Conservation (phyloP, 2,113 vertebrate species). For the Paracanthobrama guichenoti region DNA sequence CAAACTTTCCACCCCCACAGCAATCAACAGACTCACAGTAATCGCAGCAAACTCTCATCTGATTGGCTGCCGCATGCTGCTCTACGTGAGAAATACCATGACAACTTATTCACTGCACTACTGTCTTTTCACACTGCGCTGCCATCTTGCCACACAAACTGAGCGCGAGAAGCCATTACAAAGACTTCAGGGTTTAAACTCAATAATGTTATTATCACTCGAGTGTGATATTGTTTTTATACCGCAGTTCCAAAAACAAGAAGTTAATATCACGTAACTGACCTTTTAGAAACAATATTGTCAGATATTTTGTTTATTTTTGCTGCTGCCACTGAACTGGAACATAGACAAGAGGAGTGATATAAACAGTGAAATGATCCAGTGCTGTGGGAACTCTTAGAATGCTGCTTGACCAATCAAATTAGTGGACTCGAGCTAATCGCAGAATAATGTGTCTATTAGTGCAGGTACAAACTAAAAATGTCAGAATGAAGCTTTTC, state of each 20-base stretch:
- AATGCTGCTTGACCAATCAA: not conserved
- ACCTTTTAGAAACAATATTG: not conserved
- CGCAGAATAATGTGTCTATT: not conserved
- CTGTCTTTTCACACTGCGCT: not conserved
- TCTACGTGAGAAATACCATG: not conserved
- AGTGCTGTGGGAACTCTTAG: not conserved
- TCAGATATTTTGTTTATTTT: no score
- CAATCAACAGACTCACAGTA: constrained; percentile 19
- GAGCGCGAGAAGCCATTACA: not conserved
- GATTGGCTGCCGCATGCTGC: not conserved
- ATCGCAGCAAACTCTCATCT: not conserved
- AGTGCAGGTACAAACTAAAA: not conserved
- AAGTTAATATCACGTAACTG: not conserved
- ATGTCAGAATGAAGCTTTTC: not conserved
- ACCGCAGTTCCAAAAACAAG: not conserved
- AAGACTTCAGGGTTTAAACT: not conserved
- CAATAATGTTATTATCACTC: not conserved
- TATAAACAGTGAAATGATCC: not conserved
- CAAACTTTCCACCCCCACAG: not conserved
- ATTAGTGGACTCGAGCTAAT: not conserved
- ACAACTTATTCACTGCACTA: not conserved
- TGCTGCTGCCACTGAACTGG: not conserved
- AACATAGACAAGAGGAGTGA: not conserved
- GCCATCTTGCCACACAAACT: constrained; percentile 15
- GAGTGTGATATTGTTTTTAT: constrained; percentile 23